These are phyloP conservation scores for Elymnias hypermnestra DNA, from an alignment of 1,140 invertebrate genomes.

Conservation along the genomic window DNA sequence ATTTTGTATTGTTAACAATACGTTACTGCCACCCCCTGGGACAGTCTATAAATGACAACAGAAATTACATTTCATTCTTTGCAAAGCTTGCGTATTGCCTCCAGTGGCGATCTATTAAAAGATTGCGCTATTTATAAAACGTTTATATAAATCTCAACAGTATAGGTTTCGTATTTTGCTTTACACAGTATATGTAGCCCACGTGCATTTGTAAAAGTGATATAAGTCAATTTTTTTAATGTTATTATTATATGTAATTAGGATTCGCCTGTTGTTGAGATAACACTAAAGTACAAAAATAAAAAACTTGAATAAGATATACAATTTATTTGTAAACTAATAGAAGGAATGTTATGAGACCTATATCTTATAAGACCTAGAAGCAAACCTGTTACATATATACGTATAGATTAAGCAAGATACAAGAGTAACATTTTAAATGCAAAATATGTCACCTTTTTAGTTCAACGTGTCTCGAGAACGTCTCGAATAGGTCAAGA, in stretches of 20 bases:
- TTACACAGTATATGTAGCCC: too few relatives aligned
- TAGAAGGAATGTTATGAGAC: too few relatives aligned
- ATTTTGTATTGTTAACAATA: neutral
- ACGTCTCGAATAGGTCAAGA: slow-evolving; percentile 14
- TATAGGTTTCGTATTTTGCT: neutral
- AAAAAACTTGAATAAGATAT: too few relatives aligned
- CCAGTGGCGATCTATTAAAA: slow-evolving; percentile 9
- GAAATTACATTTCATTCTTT: neutral
- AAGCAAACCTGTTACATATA: too few relatives aligned
- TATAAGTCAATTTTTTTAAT: too few relatives aligned
- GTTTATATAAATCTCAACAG: neutral
- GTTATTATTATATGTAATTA: too few relatives aligned
- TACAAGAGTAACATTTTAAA: neutral
- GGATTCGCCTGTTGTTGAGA: too few relatives aligned
- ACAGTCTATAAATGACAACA: slow-evolving; percentile 4
- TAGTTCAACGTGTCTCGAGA: slow-evolving; percentile 2
- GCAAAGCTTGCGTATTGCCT: neutral
- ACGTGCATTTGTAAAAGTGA: too few relatives aligned
- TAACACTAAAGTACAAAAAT: too few relatives aligned
- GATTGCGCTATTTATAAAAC: neutral
- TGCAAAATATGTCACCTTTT: slow-evolving; percentile 5
- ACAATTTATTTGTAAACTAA: too few relatives aligned
- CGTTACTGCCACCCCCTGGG: slow-evolving; percentile 4
- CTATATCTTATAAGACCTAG: too few relatives aligned
- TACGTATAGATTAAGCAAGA: neutral